Conservation (phyloP, 2,113 vertebrate species). For the Oenanthe melanoleuca region DNA sequence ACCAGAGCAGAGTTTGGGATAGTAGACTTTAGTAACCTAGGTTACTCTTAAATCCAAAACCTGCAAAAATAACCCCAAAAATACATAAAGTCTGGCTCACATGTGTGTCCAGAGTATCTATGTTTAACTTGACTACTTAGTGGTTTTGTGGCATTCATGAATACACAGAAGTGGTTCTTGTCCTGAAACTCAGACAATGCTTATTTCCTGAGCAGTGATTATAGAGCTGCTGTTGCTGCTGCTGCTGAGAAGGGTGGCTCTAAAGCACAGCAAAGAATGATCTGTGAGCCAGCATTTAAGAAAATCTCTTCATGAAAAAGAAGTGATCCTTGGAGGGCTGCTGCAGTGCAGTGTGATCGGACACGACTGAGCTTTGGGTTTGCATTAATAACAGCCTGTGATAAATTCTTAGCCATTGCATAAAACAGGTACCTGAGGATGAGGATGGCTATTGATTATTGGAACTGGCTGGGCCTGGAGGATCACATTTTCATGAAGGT, state of each 20-base stretch:
- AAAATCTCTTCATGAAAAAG: not conserved
- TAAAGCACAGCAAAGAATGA: not conserved
- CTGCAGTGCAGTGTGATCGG: not conserved
- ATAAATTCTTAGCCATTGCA: not conserved
- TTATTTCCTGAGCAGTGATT: constrained; percentile 2
- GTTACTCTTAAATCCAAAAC: not conserved
- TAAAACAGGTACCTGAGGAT: not conserved
- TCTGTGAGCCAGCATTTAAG: not conserved
- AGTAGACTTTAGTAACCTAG: not conserved
- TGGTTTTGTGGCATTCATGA: not conserved
- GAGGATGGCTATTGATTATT: not conserved
- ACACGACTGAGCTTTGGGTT: not conserved
- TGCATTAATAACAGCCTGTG: not conserved
- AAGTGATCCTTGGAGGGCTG: not conserved
- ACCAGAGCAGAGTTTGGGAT: not conserved
- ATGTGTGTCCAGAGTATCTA: not conserved
- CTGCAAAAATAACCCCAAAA: not conserved
- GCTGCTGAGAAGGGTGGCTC: not conserved
- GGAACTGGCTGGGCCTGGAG: not conserved
- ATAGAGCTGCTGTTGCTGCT: not conserved
- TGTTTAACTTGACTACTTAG: not conserved
- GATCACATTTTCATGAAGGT: not conserved
- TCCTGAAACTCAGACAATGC: not conserved
- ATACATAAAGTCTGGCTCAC: not conserved
- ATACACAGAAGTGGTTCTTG: not conserved